A percentile compares a stretch with the other conserved stretches of the same genome.
phyloP scores from a whole-genome alignment of 2,888 invertebrate genomes.

The Eilema caniola region DNA sequence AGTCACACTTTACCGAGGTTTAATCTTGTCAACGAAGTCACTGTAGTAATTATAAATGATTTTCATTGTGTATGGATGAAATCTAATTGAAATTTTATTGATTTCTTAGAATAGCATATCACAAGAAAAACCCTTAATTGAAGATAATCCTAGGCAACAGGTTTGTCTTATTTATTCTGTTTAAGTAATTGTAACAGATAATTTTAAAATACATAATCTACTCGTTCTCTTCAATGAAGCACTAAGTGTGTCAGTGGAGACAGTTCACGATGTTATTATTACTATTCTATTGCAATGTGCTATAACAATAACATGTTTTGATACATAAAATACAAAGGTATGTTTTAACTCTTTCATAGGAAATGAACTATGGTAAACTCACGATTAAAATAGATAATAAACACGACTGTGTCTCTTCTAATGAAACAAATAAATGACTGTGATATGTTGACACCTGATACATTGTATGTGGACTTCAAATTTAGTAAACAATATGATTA shows the following conservation, averaged over 20 bases:
- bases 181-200: neutral
- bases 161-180: neutral
- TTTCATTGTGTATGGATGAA: neutral
- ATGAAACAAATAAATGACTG: neutral
- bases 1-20: neutral
- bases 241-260: neutral
- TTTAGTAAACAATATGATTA: constrained; percentile 4
- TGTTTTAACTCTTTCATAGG: neutral
- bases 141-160: neutral
- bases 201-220: neutral
- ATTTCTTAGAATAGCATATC: neutral
- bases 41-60: neutral
- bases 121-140: neutral
- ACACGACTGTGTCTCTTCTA: neutral
- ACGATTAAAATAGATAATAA: neutral
- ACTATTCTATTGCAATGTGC: neutral
- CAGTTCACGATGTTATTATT: neutral
- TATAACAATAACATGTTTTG: neutral
- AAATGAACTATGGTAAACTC: neutral
- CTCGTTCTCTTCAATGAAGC: neutral
- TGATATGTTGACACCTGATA: neutral
- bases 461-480: neutral
- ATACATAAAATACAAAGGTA: neutral
- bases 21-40: neutral
- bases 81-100: neutral